phyloP scores from a whole-genome alignment of 2,797 vertebrate genomes.

The Pteropus rufus region DNA sequence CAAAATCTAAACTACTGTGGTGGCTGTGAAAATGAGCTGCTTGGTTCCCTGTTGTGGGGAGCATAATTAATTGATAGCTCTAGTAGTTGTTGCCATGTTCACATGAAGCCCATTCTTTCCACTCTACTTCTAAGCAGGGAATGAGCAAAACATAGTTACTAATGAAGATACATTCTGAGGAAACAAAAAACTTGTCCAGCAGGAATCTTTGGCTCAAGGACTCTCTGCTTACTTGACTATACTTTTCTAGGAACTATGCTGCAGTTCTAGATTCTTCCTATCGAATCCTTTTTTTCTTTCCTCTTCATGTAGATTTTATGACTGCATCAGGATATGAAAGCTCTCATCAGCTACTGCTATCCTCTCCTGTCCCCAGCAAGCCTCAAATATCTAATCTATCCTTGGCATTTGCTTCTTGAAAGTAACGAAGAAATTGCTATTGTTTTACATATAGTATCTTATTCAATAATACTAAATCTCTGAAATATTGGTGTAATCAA shows the following conservation, averaged over 20 bases:
- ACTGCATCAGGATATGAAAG: neutral
- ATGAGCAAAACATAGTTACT: neutral
- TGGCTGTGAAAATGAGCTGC: neutral
- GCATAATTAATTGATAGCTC: too few species aligned
- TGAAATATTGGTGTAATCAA: neutral
- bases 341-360: neutral
- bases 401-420: neutral
- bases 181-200: neutral
- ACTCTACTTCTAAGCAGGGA: neutral
- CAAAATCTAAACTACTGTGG: neutral
- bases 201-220: neutral
- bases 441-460: neutral
- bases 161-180: neutral
- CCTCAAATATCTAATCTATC: neutral
- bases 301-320: neutral
- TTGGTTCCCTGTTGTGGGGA: neutral
- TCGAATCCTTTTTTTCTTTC: neutral
- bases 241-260: neutral
- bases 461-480: neutral
- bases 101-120: neutral
- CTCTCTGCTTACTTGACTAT: neutral
- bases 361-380: accelerated
- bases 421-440: neutral
- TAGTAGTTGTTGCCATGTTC: accelerated
- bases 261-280: neutral